Base-by-base conservation (phyloP, 2,113 vertebrate genomes). In the Antennarius striatus region DNA sequence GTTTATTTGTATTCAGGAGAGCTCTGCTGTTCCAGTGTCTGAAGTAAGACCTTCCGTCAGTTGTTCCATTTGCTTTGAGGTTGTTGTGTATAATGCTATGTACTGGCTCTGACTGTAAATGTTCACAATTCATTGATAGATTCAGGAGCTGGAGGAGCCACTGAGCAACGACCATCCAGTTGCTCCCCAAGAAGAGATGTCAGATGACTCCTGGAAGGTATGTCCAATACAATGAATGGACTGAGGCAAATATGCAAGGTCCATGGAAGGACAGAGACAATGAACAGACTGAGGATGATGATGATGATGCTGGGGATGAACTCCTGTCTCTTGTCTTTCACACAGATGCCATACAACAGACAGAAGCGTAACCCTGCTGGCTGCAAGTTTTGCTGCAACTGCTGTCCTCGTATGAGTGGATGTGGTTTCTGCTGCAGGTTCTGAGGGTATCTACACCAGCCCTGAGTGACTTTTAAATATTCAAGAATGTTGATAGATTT, bases 371-470 rank as follows among this genome's bases (percentile, higher is more conserved):
- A 50, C 84, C 58, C 8, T 68, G 87, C 6, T 64, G 85, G 13
- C 65, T 94, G 93, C 67, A 0, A 48, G 0, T 88, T 64, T 67
- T 94, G 93, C 82, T 93, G 92, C 0, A 58, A 57, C 0, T 94
- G 93, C 79, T 93, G 93, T 7, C 14, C 32, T 0, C 1, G 1
- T 0, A 55, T 6, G 0, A 93, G 91, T 9, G 92, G 91, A 1
- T 94, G 92, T 15, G 92, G 91, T 0, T 5, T 81, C 1, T 93
- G 93, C 81, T 94, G 93, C 80, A 22, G 22, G 22, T 22, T 22
- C 22, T 22, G 22, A 22, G 2, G 1, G 22, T 22, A 22, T 22
- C 22, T 22, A 22, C 22, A 22, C 22, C 22, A 22, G 22, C 22
- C 22, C 22, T 22, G 22, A 22, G 22, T 22, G 22, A 22, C 22